Conservation (phyloP, 2,113 vertebrate genomes). For the Orthonyx spaldingii region DNA sequence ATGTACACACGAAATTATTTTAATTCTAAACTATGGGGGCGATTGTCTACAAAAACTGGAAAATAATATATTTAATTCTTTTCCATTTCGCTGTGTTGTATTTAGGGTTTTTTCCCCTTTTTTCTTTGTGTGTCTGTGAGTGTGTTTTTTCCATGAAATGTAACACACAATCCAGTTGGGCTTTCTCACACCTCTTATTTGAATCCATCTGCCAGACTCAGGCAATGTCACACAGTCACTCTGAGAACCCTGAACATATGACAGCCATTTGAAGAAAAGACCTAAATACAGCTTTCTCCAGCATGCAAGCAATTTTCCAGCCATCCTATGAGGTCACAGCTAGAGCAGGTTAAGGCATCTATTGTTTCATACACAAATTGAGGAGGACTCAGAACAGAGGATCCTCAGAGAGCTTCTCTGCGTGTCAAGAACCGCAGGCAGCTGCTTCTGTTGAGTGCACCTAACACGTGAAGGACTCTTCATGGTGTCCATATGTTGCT, state of each 20-base stretch:
- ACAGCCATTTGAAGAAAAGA: background rate
- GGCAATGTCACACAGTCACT: background rate
- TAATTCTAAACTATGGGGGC: background rate
- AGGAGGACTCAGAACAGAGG: background rate
- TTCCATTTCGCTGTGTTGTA: background rate
- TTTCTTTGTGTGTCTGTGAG: background rate
- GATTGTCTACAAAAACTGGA: background rate
- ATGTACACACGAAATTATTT: background rate
- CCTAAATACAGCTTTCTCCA: background rate
- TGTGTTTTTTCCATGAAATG: background rate
- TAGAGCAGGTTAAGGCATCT: background rate
- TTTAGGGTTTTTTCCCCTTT: background rate
- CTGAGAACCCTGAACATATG: background rate
- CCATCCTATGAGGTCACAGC: background rate
- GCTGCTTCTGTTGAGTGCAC: background rate
- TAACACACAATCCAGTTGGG: background rate
- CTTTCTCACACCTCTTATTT: background rate
- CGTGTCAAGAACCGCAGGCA: background rate
- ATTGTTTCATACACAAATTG: background rate
- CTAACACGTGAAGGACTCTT: background rate
- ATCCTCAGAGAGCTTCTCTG: background rate
- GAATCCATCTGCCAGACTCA: background rate
- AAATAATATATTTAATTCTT: background rate
- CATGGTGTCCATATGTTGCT: background rate
- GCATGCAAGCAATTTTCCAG: background rate